These are phyloP conservation scores for Babyrousa celebensis DNA, from an alignment of 2,797 vertebrate genomes.

Conservation along the genomic window DNA sequence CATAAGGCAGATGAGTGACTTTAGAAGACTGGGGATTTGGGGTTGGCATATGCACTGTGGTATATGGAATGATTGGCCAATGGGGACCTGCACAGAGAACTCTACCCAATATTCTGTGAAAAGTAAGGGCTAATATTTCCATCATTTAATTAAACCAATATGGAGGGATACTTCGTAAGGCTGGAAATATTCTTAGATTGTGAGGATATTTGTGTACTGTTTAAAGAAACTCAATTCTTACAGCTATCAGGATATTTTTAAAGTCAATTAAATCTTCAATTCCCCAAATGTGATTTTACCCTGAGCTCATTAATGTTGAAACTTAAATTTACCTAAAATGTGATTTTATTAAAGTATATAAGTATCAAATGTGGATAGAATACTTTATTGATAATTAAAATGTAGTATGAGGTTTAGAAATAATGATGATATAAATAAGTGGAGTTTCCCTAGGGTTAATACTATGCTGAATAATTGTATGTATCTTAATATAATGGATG, in stretches of 20 bases:
- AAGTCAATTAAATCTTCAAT: neutral
- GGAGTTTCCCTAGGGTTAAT: neutral
- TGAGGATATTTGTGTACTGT: neutral
- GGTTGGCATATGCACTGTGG: too few species aligned
- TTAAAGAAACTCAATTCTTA: neutral
- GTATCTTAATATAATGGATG: neutral
- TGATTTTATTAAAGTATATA: neutral
- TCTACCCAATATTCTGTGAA: too few species aligned
- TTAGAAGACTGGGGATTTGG: neutral
- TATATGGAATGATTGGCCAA: too few species aligned
- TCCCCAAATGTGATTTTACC: neutral
- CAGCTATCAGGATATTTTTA: neutral
- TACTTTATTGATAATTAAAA: conserved; percentile 9
- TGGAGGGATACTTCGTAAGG: neutral
- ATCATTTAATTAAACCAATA: neutral
- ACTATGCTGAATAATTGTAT: neutral
- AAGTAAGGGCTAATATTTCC: neutral
- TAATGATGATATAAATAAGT: neutral
- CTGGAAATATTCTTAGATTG: neutral
- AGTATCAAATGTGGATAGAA: neutral
- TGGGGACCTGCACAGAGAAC: too few species aligned
- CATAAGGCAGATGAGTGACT: neutral
- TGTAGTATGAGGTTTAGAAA: neutral
- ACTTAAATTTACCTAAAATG: neutral
- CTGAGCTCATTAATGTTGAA: neutral